Evolutionary conservation across 2,888 invertebrate genomes (phyloP).

Genomic region (Rhagophthalmus giganteus): DNA sequence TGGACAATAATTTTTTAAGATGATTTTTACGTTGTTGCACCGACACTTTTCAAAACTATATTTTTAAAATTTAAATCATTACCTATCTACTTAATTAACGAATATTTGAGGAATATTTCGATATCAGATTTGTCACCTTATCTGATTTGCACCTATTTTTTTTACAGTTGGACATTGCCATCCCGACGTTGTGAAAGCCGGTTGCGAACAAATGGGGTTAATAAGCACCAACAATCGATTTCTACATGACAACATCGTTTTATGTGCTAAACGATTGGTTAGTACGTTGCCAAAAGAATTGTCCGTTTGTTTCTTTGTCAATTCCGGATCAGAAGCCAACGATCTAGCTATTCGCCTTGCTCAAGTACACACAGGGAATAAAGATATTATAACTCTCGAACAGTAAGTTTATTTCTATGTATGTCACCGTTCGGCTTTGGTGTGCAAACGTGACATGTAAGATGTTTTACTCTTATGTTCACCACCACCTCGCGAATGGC

Average conservation of each 20-base stretch:
- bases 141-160: too few relatives aligned
- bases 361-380: slow-evolving; percentile 82
- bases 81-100: too few relatives aligned
- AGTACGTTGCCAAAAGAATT: slow-evolving; percentile 82
- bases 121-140: too few relatives aligned
- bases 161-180: slow-evolving; percentile 94
- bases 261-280: slow-evolving; percentile 83
- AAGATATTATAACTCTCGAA: slow-evolving; percentile 91
- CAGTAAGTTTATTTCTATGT: slow-evolving; percentile 77
- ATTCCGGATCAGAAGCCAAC: slow-evolving; percentile 99
- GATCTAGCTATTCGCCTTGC: slow-evolving; percentile 94
- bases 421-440: too few relatives aligned
- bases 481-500: too few relatives aligned
- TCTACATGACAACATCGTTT: slow-evolving; percentile 92
- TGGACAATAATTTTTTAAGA: too few relatives aligned
- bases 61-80: too few relatives aligned
- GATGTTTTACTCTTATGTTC: too few relatives aligned
- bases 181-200: slow-evolving; percentile 89
- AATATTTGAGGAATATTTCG: too few relatives aligned
- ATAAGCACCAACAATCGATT: slow-evolving; percentile 96
- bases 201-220: slow-evolving; percentile 84
- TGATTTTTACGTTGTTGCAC: too few relatives aligned
- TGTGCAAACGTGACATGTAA: too few relatives aligned
- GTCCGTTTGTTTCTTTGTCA: slow-evolving; percentile 93
- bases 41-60: too few relatives aligned